Conservation (phyloP, 2,113 vertebrate species). For the Psammodynastes pulverulentus region DNA sequence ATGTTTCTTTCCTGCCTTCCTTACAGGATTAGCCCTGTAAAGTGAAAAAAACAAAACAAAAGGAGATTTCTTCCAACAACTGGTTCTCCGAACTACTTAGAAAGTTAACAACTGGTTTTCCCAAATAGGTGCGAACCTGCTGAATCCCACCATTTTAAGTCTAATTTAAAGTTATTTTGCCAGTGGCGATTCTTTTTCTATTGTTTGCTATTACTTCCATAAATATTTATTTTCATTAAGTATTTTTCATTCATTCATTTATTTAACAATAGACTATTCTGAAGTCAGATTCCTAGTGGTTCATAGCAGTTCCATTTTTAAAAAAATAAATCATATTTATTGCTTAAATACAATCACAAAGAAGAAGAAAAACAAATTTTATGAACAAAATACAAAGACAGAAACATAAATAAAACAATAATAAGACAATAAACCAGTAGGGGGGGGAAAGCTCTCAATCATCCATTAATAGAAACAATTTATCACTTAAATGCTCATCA, state of each 20-base stretch:
- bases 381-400: background rate
- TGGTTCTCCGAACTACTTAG: too few species aligned
- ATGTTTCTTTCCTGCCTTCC: too few species aligned
- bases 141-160: background rate
- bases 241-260: background rate
- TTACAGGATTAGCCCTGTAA: too few species aligned
- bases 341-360: background rate
- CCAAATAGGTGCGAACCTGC: too few species aligned
- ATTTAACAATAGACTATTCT: background rate
- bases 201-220: background rate
- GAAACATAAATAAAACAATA: background rate
- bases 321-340: background rate
- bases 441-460: background rate
- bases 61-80: too few species aligned
- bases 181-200: background rate
- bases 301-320: background rate
- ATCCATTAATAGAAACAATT: background rate
- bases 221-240: background rate
- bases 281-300: background rate
- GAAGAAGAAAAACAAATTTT: background rate
- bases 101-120: too few species aligned
- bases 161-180: background rate
- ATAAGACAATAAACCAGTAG: background rate
- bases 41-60: too few species aligned
- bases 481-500: background rate